phyloP scores from a whole-genome alignment of 1,140 invertebrate species.

The Drosophila baimaii region DNA sequence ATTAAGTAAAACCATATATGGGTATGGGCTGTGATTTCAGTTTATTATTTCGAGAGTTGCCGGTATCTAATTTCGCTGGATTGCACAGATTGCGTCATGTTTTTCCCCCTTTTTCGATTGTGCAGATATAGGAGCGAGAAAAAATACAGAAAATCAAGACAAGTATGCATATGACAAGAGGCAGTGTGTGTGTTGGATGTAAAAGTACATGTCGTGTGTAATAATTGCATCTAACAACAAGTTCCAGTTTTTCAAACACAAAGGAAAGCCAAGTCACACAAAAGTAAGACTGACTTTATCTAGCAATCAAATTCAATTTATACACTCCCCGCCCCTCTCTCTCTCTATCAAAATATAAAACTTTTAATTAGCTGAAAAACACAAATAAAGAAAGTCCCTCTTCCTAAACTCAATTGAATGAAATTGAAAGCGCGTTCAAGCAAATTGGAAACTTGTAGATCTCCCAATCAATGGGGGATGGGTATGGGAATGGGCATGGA shows the following conservation, averaged over 20 bases:
- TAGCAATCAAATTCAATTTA: conserved; percentile 50
- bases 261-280: conserved; percentile 22
- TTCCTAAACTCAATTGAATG: conserved; percentile 62
- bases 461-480: conserved; percentile 24
- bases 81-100: conserved; percentile 51
- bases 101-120: conserved; percentile 41
- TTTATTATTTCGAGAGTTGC: conserved; percentile 54
- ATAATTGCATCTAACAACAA: conserved; percentile 51
- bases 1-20: conserved; percentile 16
- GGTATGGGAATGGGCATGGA: conserved; percentile 5
- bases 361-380: conserved; percentile 39
- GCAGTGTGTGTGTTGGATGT: conserved; percentile 11
- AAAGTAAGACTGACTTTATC: conserved; percentile 38
- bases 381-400: conserved; percentile 32
- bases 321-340: not conserved
- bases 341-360: not conserved
- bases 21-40: conserved; percentile 14
- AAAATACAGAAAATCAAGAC: conserved; percentile 17
- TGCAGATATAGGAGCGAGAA: conserved; percentile 32
- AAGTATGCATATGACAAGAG: conserved; percentile 45
- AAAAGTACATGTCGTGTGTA: conserved; percentile 21
- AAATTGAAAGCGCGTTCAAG: conserved; percentile 67
- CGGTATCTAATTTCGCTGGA: conserved; percentile 44
- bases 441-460: conserved; percentile 70
- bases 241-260: conserved; percentile 45